Evolutionary conservation across 2,797 vertebrate genomes (phyloP).

Genomic region (Sarcophilus harrisii): DNA sequence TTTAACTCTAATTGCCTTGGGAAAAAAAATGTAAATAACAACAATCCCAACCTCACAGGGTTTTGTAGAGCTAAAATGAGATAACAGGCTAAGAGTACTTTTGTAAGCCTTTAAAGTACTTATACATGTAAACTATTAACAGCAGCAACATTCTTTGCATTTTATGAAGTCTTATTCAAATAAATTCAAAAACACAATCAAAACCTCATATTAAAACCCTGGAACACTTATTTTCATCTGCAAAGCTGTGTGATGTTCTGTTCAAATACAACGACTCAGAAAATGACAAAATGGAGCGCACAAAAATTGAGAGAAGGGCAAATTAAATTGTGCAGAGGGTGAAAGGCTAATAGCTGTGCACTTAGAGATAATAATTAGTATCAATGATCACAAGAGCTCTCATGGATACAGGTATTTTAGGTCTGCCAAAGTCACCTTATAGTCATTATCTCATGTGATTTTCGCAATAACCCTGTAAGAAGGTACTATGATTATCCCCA

Average conservation of each 20-base stretch:
- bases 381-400: background rate
- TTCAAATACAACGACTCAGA: background rate
- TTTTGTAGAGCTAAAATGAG: background rate
- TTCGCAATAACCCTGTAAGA: background rate
- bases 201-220: constrained; percentile 12
- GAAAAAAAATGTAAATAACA: background rate
- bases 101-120: background rate
- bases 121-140: background rate
- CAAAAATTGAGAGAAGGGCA: background rate
- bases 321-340: background rate
- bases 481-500: background rate
- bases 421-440: background rate
- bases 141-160: background rate
- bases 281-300: background rate
- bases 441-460: background rate
- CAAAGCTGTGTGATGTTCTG: background rate
- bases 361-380: background rate
- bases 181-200: constrained; percentile 30
- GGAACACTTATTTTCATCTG: background rate
- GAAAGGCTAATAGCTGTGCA: background rate
- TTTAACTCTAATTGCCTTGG: too few species aligned
- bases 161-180: constrained; percentile 2
- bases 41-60: background rate
- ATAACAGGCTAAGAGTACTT: background rate
- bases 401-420: background rate